Base-by-base conservation (phyloP, 1,140 invertebrate species). In the Hesperophylax magnus region DNA sequence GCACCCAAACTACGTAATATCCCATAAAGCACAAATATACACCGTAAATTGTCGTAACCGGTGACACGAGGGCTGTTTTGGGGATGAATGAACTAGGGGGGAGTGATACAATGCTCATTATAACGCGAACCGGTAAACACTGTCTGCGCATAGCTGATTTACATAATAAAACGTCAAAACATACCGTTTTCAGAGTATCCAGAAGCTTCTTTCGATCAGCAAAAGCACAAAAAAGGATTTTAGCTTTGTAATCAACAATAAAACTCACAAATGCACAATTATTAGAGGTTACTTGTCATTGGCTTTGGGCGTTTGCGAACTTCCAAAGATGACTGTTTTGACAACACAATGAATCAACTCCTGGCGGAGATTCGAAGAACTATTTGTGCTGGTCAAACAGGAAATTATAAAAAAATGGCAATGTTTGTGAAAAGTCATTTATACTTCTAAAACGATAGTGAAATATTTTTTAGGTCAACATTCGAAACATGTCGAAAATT, bases 271-370 rank as follows among this genome's bases (percentile, higher is more conserved):
- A 54, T 56, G 31, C 77, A 65, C 76, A 78, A 74, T 74, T 39
- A 39, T 39, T 79, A 72, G 24, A 79, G 78, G 78, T 79, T 79
- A 79, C 78, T 79, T 79, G 78, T 79, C 78, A 79, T 67, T 60
- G 27, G 22, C 27, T 34, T 78, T 58, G 78, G 78, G 78, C 78
- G 78, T 79, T 79, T 61, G 78, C 78, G 47, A 79, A 79, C 53
- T 47, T 54, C 52, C 54, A 54, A 79, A 54, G 58, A 60, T 39
- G 52, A 71, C 54, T 79, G 65, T 79, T 79, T 79, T 79, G 78
- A 79, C 78, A 79, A 69, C 52, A 47, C 27, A 53, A 18, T 15
- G 31, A 31, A 56, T 52, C 67, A 31, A 18, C 8, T 17, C 69
- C 17, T 24, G 47, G 78, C 67, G 76, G 76, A 60, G n/a, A 56